Evolutionary conservation across 2,888 invertebrate species (phyloP), one percentile per base, ranked within the genome.

Genomic region (Agonopterix heracliana): DNA sequence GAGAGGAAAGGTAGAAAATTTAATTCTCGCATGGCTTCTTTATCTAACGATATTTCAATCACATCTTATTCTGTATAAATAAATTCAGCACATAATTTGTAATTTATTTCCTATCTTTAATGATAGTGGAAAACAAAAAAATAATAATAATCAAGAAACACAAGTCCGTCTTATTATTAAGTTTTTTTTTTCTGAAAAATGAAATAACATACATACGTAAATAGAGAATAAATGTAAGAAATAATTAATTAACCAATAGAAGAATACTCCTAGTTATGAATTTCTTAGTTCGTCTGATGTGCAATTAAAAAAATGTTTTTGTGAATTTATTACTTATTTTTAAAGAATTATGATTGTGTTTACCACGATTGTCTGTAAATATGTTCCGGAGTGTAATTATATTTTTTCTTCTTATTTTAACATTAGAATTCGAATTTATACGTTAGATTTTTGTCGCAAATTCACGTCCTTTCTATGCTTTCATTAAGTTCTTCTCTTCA

Each of bases 191-290:
- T 78, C 76, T 74, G 71, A 76, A 68, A 78, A 71, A 38, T 77
- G 64, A 63, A 72, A 69, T 80, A 80, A 83, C 78, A 71, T 72
- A 75, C 71, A 85, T 86, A 88, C 87, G 87, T 87, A 87, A 87
- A 81, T 86, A 84, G 83, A 74, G 64, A 69, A 61, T 84, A 85
- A 81, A 67, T 73, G 56, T 86, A 86, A 86, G 79, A 34, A 54
- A 62, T 66, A 71, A 75, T 72, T 71, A 73, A 74, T 73, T 85
- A 85, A 85, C 78, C 81, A 63, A 79, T 84, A 84, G 78, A 76
- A 64, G 56, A 78, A 74, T 79, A 84, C 77, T 76, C 73, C 71
- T 85, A 85, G 83, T 75, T 75, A 77, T 66, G 70, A 70, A 68
- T 26, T 73, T 77, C 59, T 84, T 77, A 80, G 74, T 79, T 81